Evolutionary conservation across 2,113 vertebrate species (phyloP), one percentile per base, ranked within the genome.

Genomic region (Scalopus aquaticus): DNA sequence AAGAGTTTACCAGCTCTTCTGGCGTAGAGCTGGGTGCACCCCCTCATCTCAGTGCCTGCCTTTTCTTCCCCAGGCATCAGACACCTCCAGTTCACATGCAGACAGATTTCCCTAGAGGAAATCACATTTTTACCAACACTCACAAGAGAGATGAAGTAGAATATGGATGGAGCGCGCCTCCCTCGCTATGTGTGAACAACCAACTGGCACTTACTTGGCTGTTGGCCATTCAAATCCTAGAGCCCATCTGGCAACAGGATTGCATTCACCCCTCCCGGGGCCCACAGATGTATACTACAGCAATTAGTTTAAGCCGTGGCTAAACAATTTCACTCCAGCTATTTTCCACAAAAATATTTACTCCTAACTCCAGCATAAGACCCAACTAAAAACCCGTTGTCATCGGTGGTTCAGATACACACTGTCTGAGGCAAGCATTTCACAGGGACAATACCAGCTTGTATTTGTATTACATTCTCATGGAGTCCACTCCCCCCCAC

Each of bases 261-360:
- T 83, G 32, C 39, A 89, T 88, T 97, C 94, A 96, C 90, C 77
- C 93, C 77, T 96, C 93, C 88, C 42, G 65, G 49, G 83, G 79
- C 83, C 96, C 96, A 95, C 96, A 98, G 96, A 98, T 97, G 96
- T 95, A 93, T 96, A 56, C 96, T 80, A 91, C 83, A 90, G 96
- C 95, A 98, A 97, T 97, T 98, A 98, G 96, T 89, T 98, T 96
- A 97, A 98, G 96, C 97, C 97, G 94, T 12, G 20, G 87, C 44
- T 98, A 97, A 98, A 97, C 88, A 82, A 89, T 98, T 98, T 97
- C 94, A 97, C 96, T 97, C 94, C 87, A 97, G 87, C 1, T 88
- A 87, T 95, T 94, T 92, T 95, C 70, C 44, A 81, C 64, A 94
- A 86, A 88, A 95, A 65, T 73, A 78, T 49, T 72, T 64, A 32